phyloP scores from a whole-genome alignment of 2,113 vertebrate species.

The Dicaeum eximium region DNA sequence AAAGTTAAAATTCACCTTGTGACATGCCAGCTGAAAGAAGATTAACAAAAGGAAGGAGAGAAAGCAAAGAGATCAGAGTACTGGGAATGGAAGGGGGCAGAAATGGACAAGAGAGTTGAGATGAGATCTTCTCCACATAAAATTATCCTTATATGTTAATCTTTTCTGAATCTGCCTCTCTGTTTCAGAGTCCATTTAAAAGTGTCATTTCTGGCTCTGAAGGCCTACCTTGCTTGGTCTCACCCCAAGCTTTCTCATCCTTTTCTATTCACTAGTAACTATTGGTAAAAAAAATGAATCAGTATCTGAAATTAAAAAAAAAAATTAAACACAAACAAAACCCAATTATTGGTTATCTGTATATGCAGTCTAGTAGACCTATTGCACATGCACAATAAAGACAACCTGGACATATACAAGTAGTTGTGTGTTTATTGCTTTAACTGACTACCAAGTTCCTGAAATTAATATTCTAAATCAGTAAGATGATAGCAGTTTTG shows the following conservation, averaged over 20 bases:
- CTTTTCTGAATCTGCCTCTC: not conserved
- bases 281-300: not conserved
- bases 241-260: not conserved
- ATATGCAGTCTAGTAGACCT: not conserved
- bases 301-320: not conserved
- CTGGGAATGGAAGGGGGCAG: not conserved
- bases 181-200: not conserved
- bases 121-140: not conserved
- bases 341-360: not conserved
- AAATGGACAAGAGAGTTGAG: not conserved
- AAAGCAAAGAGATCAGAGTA: not conserved
- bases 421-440: not conserved
- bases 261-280: not conserved
- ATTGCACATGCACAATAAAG: not conserved
- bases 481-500: not conserved
- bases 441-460: not conserved
- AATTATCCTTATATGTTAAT: not conserved
- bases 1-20: not conserved
- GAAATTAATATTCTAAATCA: not conserved
- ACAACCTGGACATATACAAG: not conserved
- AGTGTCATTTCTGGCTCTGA: not conserved
- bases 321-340: not conserved
- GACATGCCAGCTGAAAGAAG: not conserved
- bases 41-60: not conserved
- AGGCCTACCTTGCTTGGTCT: not conserved